Evolutionary conservation across 1,140 invertebrate genomes (phyloP).

Genomic region (Caenorhabditis briggsae): DNA sequence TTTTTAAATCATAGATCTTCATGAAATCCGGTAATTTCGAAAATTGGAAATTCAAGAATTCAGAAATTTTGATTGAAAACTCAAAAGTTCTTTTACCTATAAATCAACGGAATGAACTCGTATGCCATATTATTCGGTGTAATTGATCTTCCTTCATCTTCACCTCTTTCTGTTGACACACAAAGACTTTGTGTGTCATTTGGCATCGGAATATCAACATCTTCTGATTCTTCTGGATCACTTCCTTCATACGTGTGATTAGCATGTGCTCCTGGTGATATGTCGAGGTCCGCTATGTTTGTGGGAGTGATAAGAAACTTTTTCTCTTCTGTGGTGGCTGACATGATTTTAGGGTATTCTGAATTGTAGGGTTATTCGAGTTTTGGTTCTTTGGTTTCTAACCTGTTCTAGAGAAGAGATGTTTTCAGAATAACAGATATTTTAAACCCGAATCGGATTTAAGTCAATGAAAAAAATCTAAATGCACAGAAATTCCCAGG

Average conservation of each 20-base stretch:
- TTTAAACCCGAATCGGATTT: not conserved
- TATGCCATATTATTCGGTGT: constrained; percentile 47
- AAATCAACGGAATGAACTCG: constrained; percentile 40
- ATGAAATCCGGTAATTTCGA: no score
- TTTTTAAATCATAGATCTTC: not conserved
- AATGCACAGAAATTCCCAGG: constrained; percentile 38
- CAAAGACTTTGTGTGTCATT: constrained; percentile 45
- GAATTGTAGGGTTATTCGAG: not conserved
- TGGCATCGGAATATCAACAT: constrained; percentile 5
- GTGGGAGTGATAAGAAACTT: constrained; percentile 45
- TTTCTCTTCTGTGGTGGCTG: constrained; percentile 38
- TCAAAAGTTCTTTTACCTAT: not conserved
- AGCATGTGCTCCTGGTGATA: constrained; percentile 20
- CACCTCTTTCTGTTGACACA: constrained; percentile 25
- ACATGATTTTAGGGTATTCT: not conserved
- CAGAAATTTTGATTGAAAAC: not conserved
- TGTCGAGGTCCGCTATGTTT: constrained; percentile 20
- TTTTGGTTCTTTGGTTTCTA: not conserved
- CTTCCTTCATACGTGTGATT: constrained; percentile 44
- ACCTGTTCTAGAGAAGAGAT: no score
- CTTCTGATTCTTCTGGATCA: constrained; percentile 34
- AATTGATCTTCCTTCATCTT: constrained; percentile 23
- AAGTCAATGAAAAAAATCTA: constrained; percentile 21
- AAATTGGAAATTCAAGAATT: no score
- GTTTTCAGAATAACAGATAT: not conserved